Evolutionary conservation across 2,797 vertebrate species (phyloP).

Genomic region (Salmo trutta): DNA sequence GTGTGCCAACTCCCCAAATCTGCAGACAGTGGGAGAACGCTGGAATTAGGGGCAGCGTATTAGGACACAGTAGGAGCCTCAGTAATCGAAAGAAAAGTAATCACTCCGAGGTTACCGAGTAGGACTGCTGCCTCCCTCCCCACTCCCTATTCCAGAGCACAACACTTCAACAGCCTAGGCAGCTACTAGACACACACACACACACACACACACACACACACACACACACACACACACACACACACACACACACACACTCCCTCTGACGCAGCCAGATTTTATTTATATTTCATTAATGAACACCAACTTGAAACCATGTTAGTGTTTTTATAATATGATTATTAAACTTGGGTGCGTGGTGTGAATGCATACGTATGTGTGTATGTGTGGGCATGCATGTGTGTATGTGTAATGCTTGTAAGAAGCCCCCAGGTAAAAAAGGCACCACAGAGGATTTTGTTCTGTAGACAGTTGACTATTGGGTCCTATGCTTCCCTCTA

Average conservation of each 20-base stretch:
- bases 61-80: conserved; percentile 51
- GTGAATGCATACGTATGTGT: not conserved
- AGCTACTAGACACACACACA: not conserved
- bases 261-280: conserved; percentile 13
- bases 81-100: conserved; percentile 66
- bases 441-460: too few species aligned
- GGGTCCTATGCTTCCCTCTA: too few species aligned
- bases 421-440: too few species aligned
- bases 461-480: too few species aligned
- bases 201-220: too few species aligned
- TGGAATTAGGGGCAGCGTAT: conserved; percentile 62
- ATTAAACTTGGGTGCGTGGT: not conserved
- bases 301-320: conserved; percentile 57
- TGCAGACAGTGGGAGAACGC: conserved; percentile 46
- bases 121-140: conserved; percentile 44
- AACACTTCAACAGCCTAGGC: not conserved
- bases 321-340: conserved; percentile 56
- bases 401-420: too few species aligned
- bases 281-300: conserved; percentile 60
- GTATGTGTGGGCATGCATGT: not conserved
- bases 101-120: conserved; percentile 45
- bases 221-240: too few species aligned
- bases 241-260: too few species aligned
- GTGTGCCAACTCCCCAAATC: conserved; percentile 36
- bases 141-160: not conserved